These are phyloP conservation scores for Hepsetus odoe DNA, from an alignment of 2,113 vertebrate genomes.

Conservation along the genomic window DNA sequence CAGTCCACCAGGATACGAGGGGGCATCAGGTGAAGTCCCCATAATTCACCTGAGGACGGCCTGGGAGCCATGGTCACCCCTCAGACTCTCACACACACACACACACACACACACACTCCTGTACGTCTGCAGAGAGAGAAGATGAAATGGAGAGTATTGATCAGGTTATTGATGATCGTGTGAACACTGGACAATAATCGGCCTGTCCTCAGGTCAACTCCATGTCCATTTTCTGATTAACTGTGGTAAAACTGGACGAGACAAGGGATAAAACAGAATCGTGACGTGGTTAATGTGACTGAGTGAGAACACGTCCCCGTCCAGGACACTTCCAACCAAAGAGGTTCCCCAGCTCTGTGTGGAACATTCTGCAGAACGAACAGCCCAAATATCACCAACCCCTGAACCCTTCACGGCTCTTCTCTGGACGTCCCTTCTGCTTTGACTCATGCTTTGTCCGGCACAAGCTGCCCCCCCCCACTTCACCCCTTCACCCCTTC, in stretches of 20 bases:
- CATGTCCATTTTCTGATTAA: no score
- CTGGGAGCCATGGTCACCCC: slow-evolving; percentile 75
- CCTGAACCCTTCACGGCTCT: background rate
- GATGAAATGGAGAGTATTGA: background rate
- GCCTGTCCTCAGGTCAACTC: no score
- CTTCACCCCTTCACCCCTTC: background rate
- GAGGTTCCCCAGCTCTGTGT: no score
- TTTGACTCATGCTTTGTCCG: background rate
- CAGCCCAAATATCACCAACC: background rate
- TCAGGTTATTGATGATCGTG: background rate
- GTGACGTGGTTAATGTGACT: no score
- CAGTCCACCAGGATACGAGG: slow-evolving; percentile 82
- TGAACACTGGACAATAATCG: background rate
- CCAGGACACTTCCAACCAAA: no score
- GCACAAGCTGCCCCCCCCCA: background rate
- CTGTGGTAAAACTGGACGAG: no score
- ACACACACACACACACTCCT: no score
- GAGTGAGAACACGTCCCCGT: no score
- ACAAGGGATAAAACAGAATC: no score
- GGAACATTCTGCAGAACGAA: no score
- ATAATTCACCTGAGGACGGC: slow-evolving; percentile 79
- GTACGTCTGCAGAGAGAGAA: slow-evolving; percentile 4
- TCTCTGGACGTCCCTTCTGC: background rate
- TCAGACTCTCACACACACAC: slow-evolving; percentile 48
- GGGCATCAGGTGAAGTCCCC: slow-evolving; percentile 83